phyloP scores from a whole-genome alignment of 2,797 vertebrate species.

The Acanthornis magna region DNA sequence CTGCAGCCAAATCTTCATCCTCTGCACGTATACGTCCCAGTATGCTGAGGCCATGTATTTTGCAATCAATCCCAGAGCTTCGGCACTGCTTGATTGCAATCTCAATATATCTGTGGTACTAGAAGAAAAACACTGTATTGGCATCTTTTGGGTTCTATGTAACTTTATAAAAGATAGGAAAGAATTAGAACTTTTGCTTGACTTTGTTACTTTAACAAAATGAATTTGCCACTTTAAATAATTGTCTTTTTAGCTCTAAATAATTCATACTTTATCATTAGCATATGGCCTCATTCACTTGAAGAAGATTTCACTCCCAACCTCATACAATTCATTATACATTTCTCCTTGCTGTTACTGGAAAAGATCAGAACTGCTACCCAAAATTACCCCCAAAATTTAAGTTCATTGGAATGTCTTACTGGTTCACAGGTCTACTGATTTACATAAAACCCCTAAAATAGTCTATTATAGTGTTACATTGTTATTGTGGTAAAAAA shows the following conservation, averaged over 20 bases:
- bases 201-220: not conserved
- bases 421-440: not conserved
- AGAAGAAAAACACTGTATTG: not conserved
- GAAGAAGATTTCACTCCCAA: not conserved
- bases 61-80: slow-evolving; percentile 98
- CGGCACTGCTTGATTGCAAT: slow-evolving; percentile 97
- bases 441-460: not conserved
- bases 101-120: slow-evolving; percentile 96
- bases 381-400: not conserved
- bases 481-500: not conserved
- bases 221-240: not conserved
- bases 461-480: not conserved
- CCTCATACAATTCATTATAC: not conserved
- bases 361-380: not conserved
- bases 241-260: not conserved
- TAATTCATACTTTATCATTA: not conserved
- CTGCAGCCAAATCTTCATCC: slow-evolving; percentile 94
- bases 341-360: not conserved
- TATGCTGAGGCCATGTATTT: slow-evolving; percentile 92
- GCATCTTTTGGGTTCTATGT: not conserved
- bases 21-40: slow-evolving; percentile 92
- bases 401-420: not conserved
- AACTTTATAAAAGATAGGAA: not conserved
- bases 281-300: not conserved
- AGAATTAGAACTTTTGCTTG: not conserved